These are phyloP conservation scores for Zaprionus kolodkinae DNA, from an alignment of 1,140 invertebrate species.

Conservation along the genomic window DNA sequence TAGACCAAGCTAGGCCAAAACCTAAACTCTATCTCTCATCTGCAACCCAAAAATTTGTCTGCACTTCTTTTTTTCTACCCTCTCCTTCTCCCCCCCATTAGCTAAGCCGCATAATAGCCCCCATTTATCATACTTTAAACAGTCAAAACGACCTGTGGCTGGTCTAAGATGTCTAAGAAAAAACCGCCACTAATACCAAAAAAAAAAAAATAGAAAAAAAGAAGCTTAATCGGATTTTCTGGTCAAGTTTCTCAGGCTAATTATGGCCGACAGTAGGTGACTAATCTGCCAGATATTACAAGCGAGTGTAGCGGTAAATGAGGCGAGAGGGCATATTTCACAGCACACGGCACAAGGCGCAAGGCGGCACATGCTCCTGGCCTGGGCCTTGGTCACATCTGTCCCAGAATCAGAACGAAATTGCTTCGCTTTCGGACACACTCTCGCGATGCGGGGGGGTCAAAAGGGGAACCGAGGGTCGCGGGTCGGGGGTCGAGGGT, in stretches of 20 bases:
- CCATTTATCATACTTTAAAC: slow-evolving; percentile 29
- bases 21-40: neutral
- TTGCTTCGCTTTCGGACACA: slow-evolving; percentile 39
- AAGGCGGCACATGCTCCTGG: neutral
- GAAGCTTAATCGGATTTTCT: slow-evolving; percentile 25
- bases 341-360: slow-evolving; percentile 61
- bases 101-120: neutral
- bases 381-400: slow-evolving; percentile 65
- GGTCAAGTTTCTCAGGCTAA: slow-evolving; percentile 32
- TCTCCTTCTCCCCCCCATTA: too few relatives aligned
- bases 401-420: slow-evolving; percentile 58
- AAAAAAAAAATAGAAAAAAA: neutral
- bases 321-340: slow-evolving; percentile 53
- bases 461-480: too few relatives aligned
- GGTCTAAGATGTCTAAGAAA: neutral
- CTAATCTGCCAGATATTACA: slow-evolving; percentile 34
- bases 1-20: too few relatives aligned
- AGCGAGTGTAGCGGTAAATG: slow-evolving; percentile 21
- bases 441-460: neutral
- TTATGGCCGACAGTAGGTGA: slow-evolving; percentile 45
- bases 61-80: neutral
- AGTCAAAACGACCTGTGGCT: slow-evolving; percentile 21
- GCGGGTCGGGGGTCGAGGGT: slow-evolving; percentile 39
- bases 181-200: too few relatives aligned
- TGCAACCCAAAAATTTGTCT: neutral